A percentile compares a stretch with the other conserved stretches of the same genome.
These are phyloP conservation scores for Penaeus japonicus DNA, from an alignment of 1,140 invertebrate species.

Conservation along the genomic window DNA sequence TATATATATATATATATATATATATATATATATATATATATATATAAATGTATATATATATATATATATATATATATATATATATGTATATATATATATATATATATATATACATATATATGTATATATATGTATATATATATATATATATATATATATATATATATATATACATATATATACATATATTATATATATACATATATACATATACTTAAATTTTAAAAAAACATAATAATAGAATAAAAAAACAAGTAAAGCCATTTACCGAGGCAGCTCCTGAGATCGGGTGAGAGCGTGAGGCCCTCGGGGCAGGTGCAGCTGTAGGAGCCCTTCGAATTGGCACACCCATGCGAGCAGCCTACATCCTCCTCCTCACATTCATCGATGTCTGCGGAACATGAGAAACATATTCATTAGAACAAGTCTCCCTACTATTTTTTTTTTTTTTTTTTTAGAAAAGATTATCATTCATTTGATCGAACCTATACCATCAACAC, in stretches of 20 bases:
- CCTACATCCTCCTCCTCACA: constrained; percentile 55
- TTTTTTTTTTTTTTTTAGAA: too few species aligned
- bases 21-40: constrained; percentile 68
- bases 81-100: constrained; percentile 68
- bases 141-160: constrained; percentile 27
- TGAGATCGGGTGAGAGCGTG: constrained; percentile 64
- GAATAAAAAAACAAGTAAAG: constrained; percentile 63
- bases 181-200: too few species aligned
- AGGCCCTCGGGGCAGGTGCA: constrained; percentile 76
- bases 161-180: constrained; percentile 21
- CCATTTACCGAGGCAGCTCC: constrained; percentile 58
- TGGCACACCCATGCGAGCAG: constrained; percentile 61
- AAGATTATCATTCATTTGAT: too few species aligned
- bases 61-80: constrained; percentile 70
- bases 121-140: constrained; percentile 11
- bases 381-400: constrained; percentile 59
- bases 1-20: constrained; percentile 64
- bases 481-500: too few species aligned
- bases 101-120: constrained; percentile 63
- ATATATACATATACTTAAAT: background rate
- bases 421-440: too few species aligned
- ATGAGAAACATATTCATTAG: background rate
- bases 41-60: constrained; percentile 69
- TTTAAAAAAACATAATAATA: constrained; percentile 57
- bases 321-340: constrained; percentile 66